Base-by-base conservation (phyloP, 2,113 vertebrate species). In the Brachionichthys hirsutus region DNA sequence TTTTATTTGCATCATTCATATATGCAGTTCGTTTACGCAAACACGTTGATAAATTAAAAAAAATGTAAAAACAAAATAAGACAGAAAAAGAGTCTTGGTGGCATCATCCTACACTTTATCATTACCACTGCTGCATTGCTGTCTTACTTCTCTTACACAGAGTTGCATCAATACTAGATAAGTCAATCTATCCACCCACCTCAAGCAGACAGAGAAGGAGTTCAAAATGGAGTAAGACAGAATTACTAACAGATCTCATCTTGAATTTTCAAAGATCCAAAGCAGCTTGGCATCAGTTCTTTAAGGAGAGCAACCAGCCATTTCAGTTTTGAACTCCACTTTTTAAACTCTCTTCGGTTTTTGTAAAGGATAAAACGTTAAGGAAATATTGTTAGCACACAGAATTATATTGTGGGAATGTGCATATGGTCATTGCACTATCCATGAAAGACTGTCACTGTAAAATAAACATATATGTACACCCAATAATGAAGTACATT, bases 201-300 rank as follows among this genome's bases (percentile, higher is more conserved):
- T 48, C 62, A 66, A 54, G 44, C 57, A 63, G 48, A 59, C 44
- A 43, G 13, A 45, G 46, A 67, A 4, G 45, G 20, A 73, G 57
- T 65, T 68, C 20, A 79, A 69, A 70, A 68, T 49, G 30, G 1
- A 59, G 53, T 30, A 18, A 63, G 54, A 56, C 36, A 54, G 48
- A 70, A 61, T 43, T 49, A 60, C 48, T 68, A 66, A 66, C 22
- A 65, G 56, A 22, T 42, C 20, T 59, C 24, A n/a, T 60, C 62
- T 54, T 74, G 67, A 38, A 51, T 75, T 62, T 80, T 54, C 16
- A 56, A 41, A 60, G 41, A 64, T 18, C 53, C 20, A 73, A 75
- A 73, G 49, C 58, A 73, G 52, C 45, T 59, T 62, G 47, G 67
- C 49, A 67, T 60, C 36, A 57, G 42, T 50, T 65, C 30, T 64